A percentile compares a stretch with the other conserved stretches of the same genome.
These are phyloP conservation scores for Limenitis arthemis DNA, from an alignment of 2,888 invertebrate species.

Conservation along the genomic window DNA sequence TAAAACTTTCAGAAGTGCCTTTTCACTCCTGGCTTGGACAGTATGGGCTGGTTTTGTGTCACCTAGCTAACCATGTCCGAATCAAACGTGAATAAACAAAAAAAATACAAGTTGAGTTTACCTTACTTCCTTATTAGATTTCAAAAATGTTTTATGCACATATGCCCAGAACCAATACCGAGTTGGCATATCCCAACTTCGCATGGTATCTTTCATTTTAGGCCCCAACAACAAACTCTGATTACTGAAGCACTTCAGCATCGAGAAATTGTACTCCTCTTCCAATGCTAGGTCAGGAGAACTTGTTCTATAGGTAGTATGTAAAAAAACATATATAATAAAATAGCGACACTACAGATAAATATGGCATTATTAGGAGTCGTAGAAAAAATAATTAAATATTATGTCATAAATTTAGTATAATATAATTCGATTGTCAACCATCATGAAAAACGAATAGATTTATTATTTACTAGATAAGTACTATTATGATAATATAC, in stretches of 20 bases:
- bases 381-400: too few relatives aligned
- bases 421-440: too few relatives aligned
- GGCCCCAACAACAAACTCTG: conserved; percentile 80
- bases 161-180: conserved; percentile 90
- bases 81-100: not conserved
- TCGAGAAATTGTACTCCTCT: conserved; percentile 76
- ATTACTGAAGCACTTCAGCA: conserved; percentile 82
- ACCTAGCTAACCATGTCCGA: not conserved
- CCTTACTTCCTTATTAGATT: conserved; percentile 47
- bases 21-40: conserved; percentile 83
- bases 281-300: conserved; percentile 39
- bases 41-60: conserved; percentile 94
- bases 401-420: too few relatives aligned
- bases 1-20: conserved; percentile 58
- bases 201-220: conserved; percentile 82
- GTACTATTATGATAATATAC: too few relatives aligned
- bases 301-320: conserved; percentile 25
- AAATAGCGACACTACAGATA: not conserved
- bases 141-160: conserved; percentile 74
- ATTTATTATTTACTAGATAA: too few relatives aligned
- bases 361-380: not conserved
- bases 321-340: not conserved
- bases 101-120: conserved; percentile 17
- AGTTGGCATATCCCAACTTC: conserved; percentile 88
- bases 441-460: too few relatives aligned